Percentiles rank a stretch among this genome's conserved stretches.
Evolutionary conservation across 1,140 invertebrate genomes (phyloP).

Genomic region (Coptotermes formosanus): DNA sequence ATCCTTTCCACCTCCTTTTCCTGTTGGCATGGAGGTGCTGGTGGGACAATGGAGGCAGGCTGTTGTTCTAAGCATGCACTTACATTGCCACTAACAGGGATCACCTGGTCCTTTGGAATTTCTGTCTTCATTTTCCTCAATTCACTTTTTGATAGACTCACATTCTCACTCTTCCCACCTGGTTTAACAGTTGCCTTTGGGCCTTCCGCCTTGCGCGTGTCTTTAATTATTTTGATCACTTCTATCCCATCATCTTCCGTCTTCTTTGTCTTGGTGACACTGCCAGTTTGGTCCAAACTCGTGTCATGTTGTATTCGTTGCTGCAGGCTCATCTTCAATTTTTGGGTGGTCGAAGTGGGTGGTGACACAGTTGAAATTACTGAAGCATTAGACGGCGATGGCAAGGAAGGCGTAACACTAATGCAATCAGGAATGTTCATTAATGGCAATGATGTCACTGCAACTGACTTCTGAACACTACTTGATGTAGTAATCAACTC

Average conservation of each 20-base stretch:
- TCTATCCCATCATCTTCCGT: conserved; percentile 1
- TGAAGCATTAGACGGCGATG: neutral
- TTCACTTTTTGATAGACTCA: neutral
- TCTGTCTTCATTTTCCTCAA: neutral
- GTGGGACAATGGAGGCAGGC: neutral
- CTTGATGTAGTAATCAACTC: neutral
- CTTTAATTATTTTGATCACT: conserved; percentile 26
- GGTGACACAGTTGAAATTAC: conserved; percentile 21
- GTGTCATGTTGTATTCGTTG: conserved; percentile 42
- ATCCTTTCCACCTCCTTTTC: neutral
- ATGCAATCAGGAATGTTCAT: conserved; percentile 33
- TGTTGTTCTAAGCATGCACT: no score
- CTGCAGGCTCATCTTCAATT: conserved; percentile 39
- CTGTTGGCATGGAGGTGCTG: neutral
- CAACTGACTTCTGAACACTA: neutral
- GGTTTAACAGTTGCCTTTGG: neutral
- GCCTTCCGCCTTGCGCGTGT: neutral
- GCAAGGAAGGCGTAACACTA: neutral
- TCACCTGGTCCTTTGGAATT: neutral
- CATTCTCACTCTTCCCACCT: neutral
- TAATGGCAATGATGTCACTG: conserved; percentile 9
- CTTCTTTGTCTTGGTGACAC: neutral
- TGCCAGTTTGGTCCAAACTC: neutral
- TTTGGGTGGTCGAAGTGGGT: conserved; percentile 32
- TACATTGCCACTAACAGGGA: neutral